Evolutionary conservation across 2,797 vertebrate genomes (phyloP), one percentile per base, ranked within the genome.

Genomic region (Sorex maritimensis): DNA sequence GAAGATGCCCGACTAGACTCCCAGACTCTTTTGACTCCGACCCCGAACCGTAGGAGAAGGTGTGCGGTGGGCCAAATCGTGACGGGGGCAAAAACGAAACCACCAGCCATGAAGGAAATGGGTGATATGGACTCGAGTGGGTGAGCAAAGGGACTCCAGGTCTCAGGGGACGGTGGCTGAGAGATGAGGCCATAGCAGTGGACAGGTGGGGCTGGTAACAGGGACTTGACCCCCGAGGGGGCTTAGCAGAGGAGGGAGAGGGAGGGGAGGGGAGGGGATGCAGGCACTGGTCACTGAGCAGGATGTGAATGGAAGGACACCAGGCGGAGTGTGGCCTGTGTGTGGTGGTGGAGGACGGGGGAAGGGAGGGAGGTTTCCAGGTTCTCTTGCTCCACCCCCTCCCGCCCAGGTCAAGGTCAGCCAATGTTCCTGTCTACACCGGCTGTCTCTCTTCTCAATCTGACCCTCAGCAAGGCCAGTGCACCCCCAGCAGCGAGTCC

Each of bases 131-230:
- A 30, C 23, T 24, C 30, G 24, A 46, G 30, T 21, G 41, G 26
- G 5, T 44, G 23, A 23, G 28, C 8, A 13, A 11, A n/a, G 68
- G 23, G 24, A 15, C 49, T 52, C 67, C 34, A 4, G 55, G 19
- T 61, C 72, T 38, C 41, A 30, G 81, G 72, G 10, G 49, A 61
- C 21, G 41, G 21, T 46, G 78, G 11, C n/a, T 14, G 28, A 15
- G 2, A 23, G 24, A 41, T 6, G 5, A 71, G 28, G 63, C 19
- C 14, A 6, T 1, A 34, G 86, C 55, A 15, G 11, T 4, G 38
- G 49, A 19, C 1, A 2, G 11, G 67, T 0, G 15, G 65, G 7
- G 41, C 2, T 46, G 13, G 14, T 23, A 23, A n/a, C 38, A 38
- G 72, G 30, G 73, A 23, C 2, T 23, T 58, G 83, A 55, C 2